Evolutionary conservation across 23 tunicate genomes (phyloP).

Genomic region (Styela clava): DNA sequence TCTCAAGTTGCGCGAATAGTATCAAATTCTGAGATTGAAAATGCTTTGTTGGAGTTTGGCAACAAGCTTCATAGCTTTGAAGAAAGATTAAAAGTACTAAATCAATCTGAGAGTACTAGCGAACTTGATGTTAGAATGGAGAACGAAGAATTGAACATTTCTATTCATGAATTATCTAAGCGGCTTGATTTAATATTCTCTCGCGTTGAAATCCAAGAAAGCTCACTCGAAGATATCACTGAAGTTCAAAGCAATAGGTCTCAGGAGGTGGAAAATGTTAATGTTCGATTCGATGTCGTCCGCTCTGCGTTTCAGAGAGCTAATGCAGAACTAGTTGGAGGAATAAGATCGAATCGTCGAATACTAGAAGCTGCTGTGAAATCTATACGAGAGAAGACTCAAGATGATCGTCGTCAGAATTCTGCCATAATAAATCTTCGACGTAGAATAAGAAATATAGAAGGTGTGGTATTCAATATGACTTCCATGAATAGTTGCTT

Average conservation of each 20-base stretch:
- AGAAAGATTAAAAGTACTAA: not conserved
- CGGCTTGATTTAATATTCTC: not conserved
- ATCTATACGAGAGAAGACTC: slow-evolving; percentile 1
- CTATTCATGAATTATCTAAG: not conserved
- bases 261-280: not conserved
- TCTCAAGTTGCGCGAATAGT: not conserved
- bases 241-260: not conserved
- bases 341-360: slow-evolving; percentile 12
- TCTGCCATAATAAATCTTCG: slow-evolving; percentile 11
- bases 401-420: not conserved
- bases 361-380: slow-evolving; percentile 5
- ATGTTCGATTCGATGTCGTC: not conserved
- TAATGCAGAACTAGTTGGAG: slow-evolving; percentile 6
- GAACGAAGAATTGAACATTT: not conserved
- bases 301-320: slow-evolving; percentile 6
- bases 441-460: slow-evolving; percentile 6
- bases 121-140: not conserved
- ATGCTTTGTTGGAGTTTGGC: not conserved
- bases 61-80: not conserved
- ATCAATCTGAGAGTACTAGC: not conserved
- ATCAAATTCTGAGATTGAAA: not conserved
- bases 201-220: not conserved
- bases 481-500: too few relatives aligned
- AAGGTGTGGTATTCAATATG: not conserved
- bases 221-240: not conserved